Conservation (phyloP, 2,888 invertebrate genomes). For the Conomelus anceps region DNA sequence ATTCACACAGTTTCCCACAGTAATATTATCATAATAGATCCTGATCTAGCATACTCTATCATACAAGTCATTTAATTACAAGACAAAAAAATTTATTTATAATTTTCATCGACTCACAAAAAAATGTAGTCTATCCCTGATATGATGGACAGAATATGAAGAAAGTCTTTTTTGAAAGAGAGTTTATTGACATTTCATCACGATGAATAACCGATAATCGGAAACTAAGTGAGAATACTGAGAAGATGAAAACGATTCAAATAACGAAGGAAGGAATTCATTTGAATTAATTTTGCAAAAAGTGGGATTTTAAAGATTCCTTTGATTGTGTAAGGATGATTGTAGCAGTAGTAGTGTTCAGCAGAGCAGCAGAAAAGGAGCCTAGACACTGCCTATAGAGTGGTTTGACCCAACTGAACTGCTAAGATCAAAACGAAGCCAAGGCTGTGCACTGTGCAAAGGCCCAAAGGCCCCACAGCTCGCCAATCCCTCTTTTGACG, state of each 20-base stretch:
- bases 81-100: too few relatives aligned
- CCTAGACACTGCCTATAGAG: background rate
- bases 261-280: background rate
- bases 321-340: background rate
- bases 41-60: too few relatives aligned
- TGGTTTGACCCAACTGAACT: background rate
- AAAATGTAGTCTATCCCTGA: too few relatives aligned
- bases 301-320: background rate
- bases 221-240: background rate
- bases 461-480: background rate
- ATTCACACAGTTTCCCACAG: too few relatives aligned
- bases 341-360: background rate
- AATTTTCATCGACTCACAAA: too few relatives aligned
- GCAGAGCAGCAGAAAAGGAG: too few relatives aligned
- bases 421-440: background rate
- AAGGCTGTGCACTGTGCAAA: background rate
- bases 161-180: too few relatives aligned
- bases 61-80: too few relatives aligned
- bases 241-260: background rate
- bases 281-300: background rate
- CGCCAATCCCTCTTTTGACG: background rate
- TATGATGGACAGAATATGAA: too few relatives aligned
- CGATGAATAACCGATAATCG: too few relatives aligned
- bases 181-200: too few relatives aligned
- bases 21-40: too few relatives aligned